A percentile compares a stretch with the other conserved stretches of the same genome.
Evolutionary conservation across 2,113 vertebrate genomes (phyloP).

Genomic region (Pampusana beccarii): DNA sequence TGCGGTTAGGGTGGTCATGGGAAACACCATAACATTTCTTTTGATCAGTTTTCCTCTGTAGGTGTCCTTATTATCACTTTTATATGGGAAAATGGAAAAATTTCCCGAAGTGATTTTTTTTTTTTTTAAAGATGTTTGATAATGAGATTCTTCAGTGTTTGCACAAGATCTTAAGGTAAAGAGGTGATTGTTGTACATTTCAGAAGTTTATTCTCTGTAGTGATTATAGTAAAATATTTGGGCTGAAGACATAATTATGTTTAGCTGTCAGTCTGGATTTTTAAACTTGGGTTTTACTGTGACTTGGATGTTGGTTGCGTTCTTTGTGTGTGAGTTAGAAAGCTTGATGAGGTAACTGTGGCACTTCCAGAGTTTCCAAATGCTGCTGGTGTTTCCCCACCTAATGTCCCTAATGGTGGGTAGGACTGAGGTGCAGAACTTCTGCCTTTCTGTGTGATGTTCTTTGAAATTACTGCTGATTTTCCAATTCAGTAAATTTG

Average conservation of each 20-base stretch:
- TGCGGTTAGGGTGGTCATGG: background rate
- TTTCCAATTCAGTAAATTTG: background rate
- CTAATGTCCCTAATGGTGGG: accelerated
- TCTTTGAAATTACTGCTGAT: background rate
- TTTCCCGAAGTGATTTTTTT: background rate
- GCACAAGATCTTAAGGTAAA: background rate
- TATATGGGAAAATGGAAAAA: background rate
- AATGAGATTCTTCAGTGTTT: background rate
- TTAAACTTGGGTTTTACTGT: background rate
- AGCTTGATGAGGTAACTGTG: background rate
- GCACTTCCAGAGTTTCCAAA: background rate
- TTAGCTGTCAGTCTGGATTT: background rate
- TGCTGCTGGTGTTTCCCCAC: background rate
- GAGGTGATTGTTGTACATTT: background rate
- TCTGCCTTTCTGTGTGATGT: background rate
- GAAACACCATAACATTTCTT: background rate
- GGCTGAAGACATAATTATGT: background rate
- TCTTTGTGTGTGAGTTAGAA: background rate
- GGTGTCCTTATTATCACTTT: background rate
- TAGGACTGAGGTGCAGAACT: background rate
- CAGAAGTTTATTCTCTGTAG: background rate
- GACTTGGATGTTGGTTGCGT: background rate
- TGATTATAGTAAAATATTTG: background rate
- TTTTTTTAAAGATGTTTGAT: background rate
- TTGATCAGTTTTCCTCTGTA: background rate